Base-by-base conservation (phyloP, 2,888 invertebrate genomes). In the Harpalus rubripes region DNA sequence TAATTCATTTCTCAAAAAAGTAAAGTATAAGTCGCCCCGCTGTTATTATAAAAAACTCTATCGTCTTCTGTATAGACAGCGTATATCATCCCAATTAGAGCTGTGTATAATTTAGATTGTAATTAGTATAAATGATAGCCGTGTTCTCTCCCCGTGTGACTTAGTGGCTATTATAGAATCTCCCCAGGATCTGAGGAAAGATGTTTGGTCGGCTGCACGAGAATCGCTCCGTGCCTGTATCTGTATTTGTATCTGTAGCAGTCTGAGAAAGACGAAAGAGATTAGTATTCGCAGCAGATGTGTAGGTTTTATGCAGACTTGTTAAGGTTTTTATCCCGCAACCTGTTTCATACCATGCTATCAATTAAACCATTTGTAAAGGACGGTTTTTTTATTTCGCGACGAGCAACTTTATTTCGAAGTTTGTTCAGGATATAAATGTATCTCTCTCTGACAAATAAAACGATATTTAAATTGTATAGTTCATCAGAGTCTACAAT, bases 121-220 rank as follows among this genome's bases (percentile, higher is more conserved):
- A 81, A 81, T 81, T 81, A 81, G 81, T 81, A 65, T 81, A 81
- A 81, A 81, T 81, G 63, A 81, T 81, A 10, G 81, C 41, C n/a
- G 63, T 52, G 12, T 52, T 52, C 39, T 39, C 65, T 44, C 41
- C 22, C 22, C 58, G 65, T 18, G 81, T 81, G 61, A 22, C 65
- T 63, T 44, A 65, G 65, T 81, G 63, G 63, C 39, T 39, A 81
- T 76, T 76, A n/a, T n/a, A 76, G 44, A 76, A 63, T 81, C 81
- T 44, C 80, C 59, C 61, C 80, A 80, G 80, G 80, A 52, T 52
- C 44, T 52, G 44, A 52, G 10, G 10, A 2, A 3, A 52, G 44
- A 52, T 52, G 10, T 52, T 6, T 32, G 5, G 32, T 32, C 32
- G 44, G 10, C 10, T 12, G 44, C 44, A 0, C 44, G 44, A 32